Conservation (phyloP, 1,140 invertebrate genomes). For the Antheraea pernyi region DNA sequence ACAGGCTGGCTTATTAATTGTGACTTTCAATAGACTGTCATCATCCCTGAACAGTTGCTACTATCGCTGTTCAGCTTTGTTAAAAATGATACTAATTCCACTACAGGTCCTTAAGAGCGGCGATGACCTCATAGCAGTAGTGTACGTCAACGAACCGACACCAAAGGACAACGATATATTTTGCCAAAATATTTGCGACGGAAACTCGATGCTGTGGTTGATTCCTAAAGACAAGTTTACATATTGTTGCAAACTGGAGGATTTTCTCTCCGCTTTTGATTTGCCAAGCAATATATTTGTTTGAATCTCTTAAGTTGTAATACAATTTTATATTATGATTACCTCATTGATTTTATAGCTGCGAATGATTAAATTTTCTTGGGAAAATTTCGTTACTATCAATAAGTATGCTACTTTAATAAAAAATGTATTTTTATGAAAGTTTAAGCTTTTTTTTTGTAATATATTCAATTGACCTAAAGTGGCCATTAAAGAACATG, state of each 20-base stretch:
- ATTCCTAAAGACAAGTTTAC: background rate
- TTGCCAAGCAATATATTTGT: background rate
- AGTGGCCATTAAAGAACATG: too few species aligned
- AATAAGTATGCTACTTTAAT: too few species aligned
- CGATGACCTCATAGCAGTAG: background rate
- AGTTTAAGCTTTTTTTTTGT: too few species aligned
- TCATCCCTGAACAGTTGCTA: too few species aligned
- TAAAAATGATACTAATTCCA: background rate
- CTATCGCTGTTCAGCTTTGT: background rate
- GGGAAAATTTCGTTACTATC: too few species aligned
- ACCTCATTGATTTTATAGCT: too few species aligned
- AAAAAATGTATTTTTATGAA: too few species aligned
- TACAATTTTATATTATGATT: too few species aligned
- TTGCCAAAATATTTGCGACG: constrained; percentile 15
- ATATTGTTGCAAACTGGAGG: constrained; percentile 15
- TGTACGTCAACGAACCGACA: constrained; percentile 15
- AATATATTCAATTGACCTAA: too few species aligned
- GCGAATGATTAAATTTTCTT: too few species aligned
- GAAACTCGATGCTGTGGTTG: constrained; percentile 6
- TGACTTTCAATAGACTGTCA: too few species aligned
- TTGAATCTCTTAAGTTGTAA: background rate
- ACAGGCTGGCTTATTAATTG: too few species aligned
- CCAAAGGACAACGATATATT: constrained; percentile 9
- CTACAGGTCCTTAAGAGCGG: background rate
- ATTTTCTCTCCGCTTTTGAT: constrained; percentile 15